These are phyloP conservation scores for Speoplatyrhinus poulsoni DNA, from an alignment of 2,113 vertebrate genomes.

Conservation along the genomic window DNA sequence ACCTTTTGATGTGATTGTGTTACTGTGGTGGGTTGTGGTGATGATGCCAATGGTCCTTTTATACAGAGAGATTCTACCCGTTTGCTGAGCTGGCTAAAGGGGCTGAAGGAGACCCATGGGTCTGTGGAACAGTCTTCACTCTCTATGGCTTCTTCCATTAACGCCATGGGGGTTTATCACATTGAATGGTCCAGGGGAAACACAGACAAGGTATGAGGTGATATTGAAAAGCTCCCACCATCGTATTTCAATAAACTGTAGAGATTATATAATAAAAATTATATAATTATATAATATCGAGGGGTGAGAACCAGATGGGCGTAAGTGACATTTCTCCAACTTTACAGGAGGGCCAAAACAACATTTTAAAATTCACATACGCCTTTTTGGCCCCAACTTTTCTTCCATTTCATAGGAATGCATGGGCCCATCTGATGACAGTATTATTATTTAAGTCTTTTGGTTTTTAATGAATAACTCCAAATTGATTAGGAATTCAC, in stretches of 20 bases:
- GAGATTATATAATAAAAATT: background rate
- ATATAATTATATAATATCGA: background rate
- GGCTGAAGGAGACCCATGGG: slow-evolving; percentile 75
- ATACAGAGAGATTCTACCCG: slow-evolving; percentile 69
- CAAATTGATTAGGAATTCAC: too few relatives aligned
- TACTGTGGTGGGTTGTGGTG: too few relatives aligned
- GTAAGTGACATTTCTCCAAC: too few relatives aligned
- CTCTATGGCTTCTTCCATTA: slow-evolving; percentile 74
- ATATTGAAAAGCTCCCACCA: background rate
- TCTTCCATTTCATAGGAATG: too few relatives aligned
- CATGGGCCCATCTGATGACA: too few relatives aligned
- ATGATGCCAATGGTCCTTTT: background rate
- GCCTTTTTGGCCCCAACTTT: too few relatives aligned
- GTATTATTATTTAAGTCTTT: too few relatives aligned
- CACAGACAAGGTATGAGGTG: slow-evolving; percentile 52
- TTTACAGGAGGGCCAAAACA: too few relatives aligned
- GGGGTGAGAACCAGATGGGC: too few relatives aligned
- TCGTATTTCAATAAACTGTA: background rate
- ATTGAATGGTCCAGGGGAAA: slow-evolving; percentile 55
- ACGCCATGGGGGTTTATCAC: slow-evolving; percentile 69
- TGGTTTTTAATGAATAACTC: too few relatives aligned
- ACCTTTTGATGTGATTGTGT: too few relatives aligned
- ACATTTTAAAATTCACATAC: too few relatives aligned
- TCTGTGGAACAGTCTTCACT: slow-evolving; percentile 79
- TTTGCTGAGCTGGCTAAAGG: slow-evolving; percentile 71